Conservation (phyloP, 2,888 invertebrate species). For the Branchipolynoe longqiensis region DNA sequence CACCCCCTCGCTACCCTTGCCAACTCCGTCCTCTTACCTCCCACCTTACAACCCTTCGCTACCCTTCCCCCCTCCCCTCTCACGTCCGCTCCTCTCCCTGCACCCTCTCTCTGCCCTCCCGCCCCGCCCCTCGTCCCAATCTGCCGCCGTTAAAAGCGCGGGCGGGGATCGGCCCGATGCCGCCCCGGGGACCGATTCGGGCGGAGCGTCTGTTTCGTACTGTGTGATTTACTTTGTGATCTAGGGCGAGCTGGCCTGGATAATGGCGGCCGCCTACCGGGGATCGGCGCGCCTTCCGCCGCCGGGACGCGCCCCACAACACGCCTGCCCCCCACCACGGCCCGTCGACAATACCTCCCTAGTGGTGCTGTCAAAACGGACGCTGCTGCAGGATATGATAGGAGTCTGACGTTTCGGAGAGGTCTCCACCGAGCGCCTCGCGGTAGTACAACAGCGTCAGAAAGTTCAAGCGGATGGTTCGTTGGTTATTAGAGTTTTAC, state of each 20-base stretch:
- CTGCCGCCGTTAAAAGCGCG: neutral
- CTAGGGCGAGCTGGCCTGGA: slow-evolving; percentile 32
- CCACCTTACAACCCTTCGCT: neutral
- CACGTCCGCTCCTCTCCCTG: neutral
- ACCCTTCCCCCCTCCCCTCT: neutral
- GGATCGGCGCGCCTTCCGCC: no score
- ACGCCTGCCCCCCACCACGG: no score
- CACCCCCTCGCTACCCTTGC: neutral
- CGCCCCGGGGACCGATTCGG: slow-evolving; percentile 4
- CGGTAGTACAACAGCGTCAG: no score
- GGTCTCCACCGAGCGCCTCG: no score
- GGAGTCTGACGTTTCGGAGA: neutral
- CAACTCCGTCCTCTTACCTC: neutral
- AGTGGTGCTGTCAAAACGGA: neutral
- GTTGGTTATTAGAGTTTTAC: no score
- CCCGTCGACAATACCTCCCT: no score
- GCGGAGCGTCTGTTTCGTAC: neutral
- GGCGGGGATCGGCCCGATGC: neutral
- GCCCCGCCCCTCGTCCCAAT: neutral
- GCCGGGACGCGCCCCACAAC: no score
- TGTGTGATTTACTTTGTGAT: slow-evolving; percentile 55
- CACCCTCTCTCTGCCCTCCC: neutral
- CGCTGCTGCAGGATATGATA: neutral
- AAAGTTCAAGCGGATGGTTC: no score
- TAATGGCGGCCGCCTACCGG: no score